phyloP scores from a whole-genome alignment of 2,797 vertebrate species.

The Adelosebastes latens region DNA sequence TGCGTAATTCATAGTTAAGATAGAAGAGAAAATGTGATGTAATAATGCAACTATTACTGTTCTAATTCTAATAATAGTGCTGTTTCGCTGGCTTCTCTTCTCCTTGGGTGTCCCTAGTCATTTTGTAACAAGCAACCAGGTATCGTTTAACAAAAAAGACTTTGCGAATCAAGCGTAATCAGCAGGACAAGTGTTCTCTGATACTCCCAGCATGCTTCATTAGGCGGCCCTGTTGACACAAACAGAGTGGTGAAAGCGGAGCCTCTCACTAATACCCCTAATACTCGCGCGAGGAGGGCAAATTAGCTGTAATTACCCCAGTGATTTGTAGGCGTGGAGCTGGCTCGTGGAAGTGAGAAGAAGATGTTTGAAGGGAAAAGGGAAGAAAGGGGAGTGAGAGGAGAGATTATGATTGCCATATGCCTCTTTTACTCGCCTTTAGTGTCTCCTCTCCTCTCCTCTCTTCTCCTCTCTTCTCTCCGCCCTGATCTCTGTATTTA shows the following conservation, averaged over 20 bases:
- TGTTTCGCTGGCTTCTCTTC: background rate
- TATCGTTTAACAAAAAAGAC: slow-evolving; percentile 56
- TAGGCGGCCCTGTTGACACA: slow-evolving; percentile 75
- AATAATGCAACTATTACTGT: background rate
- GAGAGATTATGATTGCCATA: slow-evolving; percentile 75
- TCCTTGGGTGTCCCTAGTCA: slow-evolving; percentile 42
- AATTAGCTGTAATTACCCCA: slow-evolving; percentile 75
- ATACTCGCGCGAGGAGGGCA: slow-evolving; percentile 67
- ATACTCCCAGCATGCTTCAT: slow-evolving; percentile 75
- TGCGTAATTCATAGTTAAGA: background rate
- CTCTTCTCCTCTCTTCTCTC: background rate
- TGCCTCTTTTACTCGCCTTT: slow-evolving; percentile 58
- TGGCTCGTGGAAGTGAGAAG: slow-evolving; percentile 63
- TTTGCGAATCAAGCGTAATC: slow-evolving; percentile 58
- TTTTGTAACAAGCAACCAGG: slow-evolving; percentile 45
- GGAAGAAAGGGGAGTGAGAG: slow-evolving; percentile 57
- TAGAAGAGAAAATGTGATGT: background rate
- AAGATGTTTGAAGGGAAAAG: slow-evolving; percentile 51
- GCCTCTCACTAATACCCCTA: slow-evolving; percentile 64
- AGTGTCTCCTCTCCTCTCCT: background rate
- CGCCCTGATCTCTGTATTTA: slow-evolving; percentile 74
- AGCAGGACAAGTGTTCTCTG: slow-evolving; percentile 66
- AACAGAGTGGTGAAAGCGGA: slow-evolving; percentile 69
- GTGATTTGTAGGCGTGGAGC: slow-evolving; percentile 62
- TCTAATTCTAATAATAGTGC: background rate